phyloP scores from a whole-genome alignment of 2,888 invertebrate genomes.

The Cacoxenus indagator region DNA sequence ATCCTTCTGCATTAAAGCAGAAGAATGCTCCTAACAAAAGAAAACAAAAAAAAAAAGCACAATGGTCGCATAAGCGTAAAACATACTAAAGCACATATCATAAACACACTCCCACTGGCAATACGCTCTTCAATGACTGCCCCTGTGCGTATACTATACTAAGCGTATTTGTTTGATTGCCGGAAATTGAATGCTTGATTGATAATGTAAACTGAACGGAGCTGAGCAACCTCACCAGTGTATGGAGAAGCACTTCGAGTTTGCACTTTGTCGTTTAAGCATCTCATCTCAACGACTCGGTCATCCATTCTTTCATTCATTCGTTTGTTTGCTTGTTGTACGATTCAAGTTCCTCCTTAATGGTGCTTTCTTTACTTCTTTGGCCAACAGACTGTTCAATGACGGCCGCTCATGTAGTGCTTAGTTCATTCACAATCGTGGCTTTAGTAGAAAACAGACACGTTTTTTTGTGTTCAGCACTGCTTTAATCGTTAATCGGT shows the following conservation, averaged over 20 bases:
- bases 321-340: conserved; percentile 12
- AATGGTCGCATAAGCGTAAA: background rate
- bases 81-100: background rate
- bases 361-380: conserved; percentile 34
- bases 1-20: background rate
- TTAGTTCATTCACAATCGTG: too few relatives aligned
- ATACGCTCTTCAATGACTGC: background rate
- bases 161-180: conserved; percentile 44
- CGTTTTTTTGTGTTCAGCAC: too few relatives aligned
- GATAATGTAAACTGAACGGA: conserved; percentile 60
- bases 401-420: too few relatives aligned
- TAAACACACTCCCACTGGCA: background rate
- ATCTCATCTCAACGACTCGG: background rate
- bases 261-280: too few relatives aligned
- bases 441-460: too few relatives aligned
- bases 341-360: conserved; percentile 23
- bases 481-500: too few relatives aligned
- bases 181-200: conserved; percentile 49
- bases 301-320: background rate
- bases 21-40: too few relatives aligned
- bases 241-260: background rate
- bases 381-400: conserved; percentile 31
- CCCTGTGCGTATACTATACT: background rate
- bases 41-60: background rate
- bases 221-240: background rate